These are phyloP conservation scores for Nymphalis c-album DNA, from an alignment of 2,888 invertebrate genomes.

Conservation along the genomic window DNA sequence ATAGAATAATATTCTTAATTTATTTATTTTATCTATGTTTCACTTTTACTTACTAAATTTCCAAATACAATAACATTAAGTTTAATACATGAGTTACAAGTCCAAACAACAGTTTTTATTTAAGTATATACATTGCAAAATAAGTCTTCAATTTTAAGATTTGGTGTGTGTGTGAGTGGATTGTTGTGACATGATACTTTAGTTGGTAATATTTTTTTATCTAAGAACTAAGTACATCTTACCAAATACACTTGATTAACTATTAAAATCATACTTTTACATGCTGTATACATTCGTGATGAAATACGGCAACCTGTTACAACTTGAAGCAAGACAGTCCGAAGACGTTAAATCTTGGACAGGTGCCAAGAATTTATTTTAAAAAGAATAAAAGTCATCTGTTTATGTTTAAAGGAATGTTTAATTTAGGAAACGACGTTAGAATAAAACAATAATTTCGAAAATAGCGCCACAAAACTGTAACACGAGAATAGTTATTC, in stretches of 20 bases:
- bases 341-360: conserved; percentile 30
- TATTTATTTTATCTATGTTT: too few relatives aligned
- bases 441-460: conserved; percentile 13
- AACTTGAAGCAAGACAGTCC: conserved; percentile 22
- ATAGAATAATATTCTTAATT: too few relatives aligned
- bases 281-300: background rate
- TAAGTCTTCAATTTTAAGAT: too few relatives aligned
- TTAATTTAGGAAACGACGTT: conserved; percentile 4
- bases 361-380: conserved; percentile 25
- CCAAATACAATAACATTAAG: too few relatives aligned
- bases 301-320: conserved; percentile 31
- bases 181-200: too few relatives aligned
- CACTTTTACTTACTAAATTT: too few relatives aligned
- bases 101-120: too few relatives aligned
- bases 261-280: background rate
- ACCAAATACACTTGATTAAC: background rate
- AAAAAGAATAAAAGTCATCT: conserved; percentile 21
- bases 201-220: background rate
- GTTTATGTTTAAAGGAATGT: conserved; percentile 31
- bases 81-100: too few relatives aligned
- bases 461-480: conserved; percentile 24
- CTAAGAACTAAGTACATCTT: background rate
- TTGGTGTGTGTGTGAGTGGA: too few relatives aligned
- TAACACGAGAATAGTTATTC: background rate
- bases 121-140: too few relatives aligned